Base-by-base conservation (phyloP, 2,888 invertebrate genomes). In the Theristus sp. region DNA sequence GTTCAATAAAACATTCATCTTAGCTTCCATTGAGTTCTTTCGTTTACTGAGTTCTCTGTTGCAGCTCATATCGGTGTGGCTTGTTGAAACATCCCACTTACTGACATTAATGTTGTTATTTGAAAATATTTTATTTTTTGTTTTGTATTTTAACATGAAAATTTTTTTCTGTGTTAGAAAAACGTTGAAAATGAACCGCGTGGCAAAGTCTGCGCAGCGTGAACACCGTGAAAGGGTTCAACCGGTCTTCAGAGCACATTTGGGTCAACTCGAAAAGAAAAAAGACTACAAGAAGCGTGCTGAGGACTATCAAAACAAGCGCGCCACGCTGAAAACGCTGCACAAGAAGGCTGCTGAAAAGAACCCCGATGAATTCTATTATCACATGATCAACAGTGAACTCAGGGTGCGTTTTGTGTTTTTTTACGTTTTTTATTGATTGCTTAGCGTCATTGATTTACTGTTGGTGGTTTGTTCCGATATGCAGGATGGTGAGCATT, bases 291-390 rank as follows among this genome's bases (percentile, higher is more conserved):
- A 71, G 59, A 60, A 65, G 58, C 66, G 73, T 27, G 69, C 73
- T 0, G 60, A 64, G 17, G 71, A 71, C 60, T 68, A 67, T 62
- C 67, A 67, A 60, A 53, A 83, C 62, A 93, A 93, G 72, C 83
- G 87, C 61, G 82, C 82, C 61, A 85, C 87, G 0, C 74, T 98
- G 1, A 87, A 87, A 72, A 74, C 85, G 30, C 76, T 98, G 60
- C 83, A 84, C 61, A 85, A 85, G 73, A 82, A 87, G 62, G 93
- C 90, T 0, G 77, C 89, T 27, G 86, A 91, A 72, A 87, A 84
- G 74, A 98, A 98, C 79, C 91, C 93, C 0, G 94, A 98, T 83
- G 98, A 98, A 75, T 98, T 94, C 77, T 88, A 94, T 75, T 89
- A 88, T 78, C 91, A 93, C 73, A 96, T 96, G 94, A 83, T 90